These are phyloP conservation scores for Orthonyx spaldingii DNA, from an alignment of 2,113 vertebrate species.

Conservation along the genomic window DNA sequence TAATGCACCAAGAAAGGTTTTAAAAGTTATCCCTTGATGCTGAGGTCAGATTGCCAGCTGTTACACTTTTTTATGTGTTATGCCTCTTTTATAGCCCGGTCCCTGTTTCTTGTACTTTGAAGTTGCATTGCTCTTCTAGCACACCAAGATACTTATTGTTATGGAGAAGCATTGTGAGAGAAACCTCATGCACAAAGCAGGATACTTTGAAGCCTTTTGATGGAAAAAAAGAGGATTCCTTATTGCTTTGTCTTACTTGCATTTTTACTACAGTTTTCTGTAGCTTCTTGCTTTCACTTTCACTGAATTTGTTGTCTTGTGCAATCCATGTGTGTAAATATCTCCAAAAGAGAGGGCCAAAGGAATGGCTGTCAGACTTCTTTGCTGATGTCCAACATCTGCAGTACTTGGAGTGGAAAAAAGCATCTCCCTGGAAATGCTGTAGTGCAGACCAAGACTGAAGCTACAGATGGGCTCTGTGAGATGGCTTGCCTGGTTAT, in stretches of 20 bases:
- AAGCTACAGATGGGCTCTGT: not conserved
- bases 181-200: not conserved
- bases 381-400: not conserved
- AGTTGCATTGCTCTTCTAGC: not conserved
- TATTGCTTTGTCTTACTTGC: not conserved
- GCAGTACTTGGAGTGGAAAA: not conserved
- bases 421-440: not conserved
- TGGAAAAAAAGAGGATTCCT: not conserved
- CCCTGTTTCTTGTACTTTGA: not conserved
- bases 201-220: not conserved
- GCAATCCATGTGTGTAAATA: not conserved
- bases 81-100: not conserved
- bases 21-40: not conserved
- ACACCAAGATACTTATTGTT: not conserved
- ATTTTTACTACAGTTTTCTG: not conserved
- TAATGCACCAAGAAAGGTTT: not conserved
- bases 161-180: not conserved
- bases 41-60: not conserved
- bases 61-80: not conserved
- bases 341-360: not conserved
- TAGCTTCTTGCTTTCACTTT: not conserved
- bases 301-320: not conserved
- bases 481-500: not conserved
- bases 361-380: not conserved
- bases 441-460: not conserved